phyloP scores from a whole-genome alignment of 2,888 invertebrate species.

The Dicyrtomina minuta region DNA sequence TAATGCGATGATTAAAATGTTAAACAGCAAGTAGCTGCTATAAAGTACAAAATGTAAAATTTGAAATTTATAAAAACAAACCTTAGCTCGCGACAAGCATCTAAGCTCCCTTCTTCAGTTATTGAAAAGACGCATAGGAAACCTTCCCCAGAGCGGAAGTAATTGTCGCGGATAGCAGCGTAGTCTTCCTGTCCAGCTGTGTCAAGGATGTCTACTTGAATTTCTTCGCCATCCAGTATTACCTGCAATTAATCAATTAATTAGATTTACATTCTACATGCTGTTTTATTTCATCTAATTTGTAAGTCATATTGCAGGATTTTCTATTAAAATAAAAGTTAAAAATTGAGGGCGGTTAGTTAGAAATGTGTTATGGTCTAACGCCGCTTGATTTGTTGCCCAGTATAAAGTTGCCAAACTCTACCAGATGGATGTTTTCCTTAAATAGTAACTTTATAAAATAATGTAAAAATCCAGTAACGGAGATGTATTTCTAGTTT shows the following conservation, averaged over 20 bases:
- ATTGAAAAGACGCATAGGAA: conserved; percentile 99
- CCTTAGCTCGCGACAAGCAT: conserved; percentile 90
- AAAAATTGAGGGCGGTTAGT: no score
- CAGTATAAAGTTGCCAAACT: no score
- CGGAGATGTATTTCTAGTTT: no score
- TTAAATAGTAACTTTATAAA: no score
- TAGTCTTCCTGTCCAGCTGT: conserved; percentile 99
- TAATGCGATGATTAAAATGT: neutral
- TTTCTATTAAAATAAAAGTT: no score
- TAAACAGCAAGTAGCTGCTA: neutral
- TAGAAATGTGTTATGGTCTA: no score
- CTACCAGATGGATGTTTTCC: no score
- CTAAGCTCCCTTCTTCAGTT: conserved; percentile 98
- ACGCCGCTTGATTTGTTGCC: no score
- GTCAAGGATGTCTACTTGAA: conserved; percentile 98
- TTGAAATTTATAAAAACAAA: conserved; percentile 5
- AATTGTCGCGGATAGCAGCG: conserved; percentile 97
- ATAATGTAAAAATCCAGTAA: neutral
- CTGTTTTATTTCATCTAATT: no score
- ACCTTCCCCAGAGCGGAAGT: conserved; percentile 98
- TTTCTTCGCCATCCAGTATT: conserved; percentile 95
- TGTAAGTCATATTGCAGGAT: no score
- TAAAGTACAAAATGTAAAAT: neutral
- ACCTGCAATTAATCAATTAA: no score
- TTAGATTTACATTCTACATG: no score